Conservation (phyloP, 2,113 vertebrate species). For the Menidia beryllina region DNA sequence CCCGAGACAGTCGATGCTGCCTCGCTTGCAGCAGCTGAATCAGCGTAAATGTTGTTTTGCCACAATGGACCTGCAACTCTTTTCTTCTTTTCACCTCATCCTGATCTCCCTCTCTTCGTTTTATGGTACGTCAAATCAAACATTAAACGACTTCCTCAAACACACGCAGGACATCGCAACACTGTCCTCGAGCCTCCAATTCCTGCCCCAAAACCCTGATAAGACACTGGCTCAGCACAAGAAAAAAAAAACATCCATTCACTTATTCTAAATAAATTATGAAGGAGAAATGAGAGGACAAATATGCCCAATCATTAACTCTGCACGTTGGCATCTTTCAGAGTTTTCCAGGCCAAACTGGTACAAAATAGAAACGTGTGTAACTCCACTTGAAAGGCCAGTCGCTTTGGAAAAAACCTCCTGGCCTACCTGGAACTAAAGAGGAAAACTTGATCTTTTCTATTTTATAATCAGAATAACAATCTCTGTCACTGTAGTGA, state of each 20-base stretch:
- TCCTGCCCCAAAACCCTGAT: slow-evolving; percentile 44
- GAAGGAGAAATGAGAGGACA: not conserved
- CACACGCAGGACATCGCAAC: slow-evolving; percentile 60
- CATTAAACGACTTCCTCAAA: slow-evolving; percentile 36
- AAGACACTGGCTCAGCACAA: slow-evolving; percentile 8
- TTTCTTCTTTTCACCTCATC: slow-evolving; percentile 22
- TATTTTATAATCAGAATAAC: slow-evolving; percentile 1
- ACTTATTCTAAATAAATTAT: not conserved
- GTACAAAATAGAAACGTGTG: slow-evolving; percentile 27
- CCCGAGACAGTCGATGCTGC: slow-evolving; percentile 69
- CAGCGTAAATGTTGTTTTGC: slow-evolving; percentile 65
- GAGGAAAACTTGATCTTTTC: slow-evolving; percentile 8
- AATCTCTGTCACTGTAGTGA: slow-evolving; percentile 16
- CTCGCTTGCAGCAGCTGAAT: slow-evolving; percentile 72
- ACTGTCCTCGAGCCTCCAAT: slow-evolving; percentile 53
- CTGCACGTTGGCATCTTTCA: not conserved
- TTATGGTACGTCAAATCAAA: slow-evolving; percentile 59
- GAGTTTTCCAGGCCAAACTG: slow-evolving; percentile 15
- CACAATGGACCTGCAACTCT: slow-evolving; percentile 33
- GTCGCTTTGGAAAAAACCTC: slow-evolving; percentile 6
- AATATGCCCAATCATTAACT: not conserved
- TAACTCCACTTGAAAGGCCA: not conserved
- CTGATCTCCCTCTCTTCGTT: slow-evolving; percentile 24
- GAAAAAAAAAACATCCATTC: not conserved
- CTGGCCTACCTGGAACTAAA: slow-evolving; percentile 1